Percentiles rank a stretch among this genome's conserved stretches.
Conservation (phyloP, 2,797 vertebrate species). For the Coluber constrictor region DNA sequence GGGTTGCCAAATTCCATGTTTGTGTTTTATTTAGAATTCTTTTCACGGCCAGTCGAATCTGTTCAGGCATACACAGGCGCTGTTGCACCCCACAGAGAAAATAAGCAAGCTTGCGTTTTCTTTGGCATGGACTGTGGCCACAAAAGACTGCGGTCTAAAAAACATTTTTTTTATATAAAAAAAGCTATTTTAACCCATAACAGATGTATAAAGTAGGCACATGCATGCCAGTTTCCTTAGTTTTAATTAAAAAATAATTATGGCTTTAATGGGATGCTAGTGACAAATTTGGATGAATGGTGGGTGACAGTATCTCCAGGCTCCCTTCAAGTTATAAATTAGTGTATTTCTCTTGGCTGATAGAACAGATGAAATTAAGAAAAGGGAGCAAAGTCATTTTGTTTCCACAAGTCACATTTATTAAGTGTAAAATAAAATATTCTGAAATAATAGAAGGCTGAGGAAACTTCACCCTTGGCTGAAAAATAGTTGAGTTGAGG, state of each 20-base stretch:
- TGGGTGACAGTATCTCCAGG: constrained; percentile 77
- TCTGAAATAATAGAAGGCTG: constrained; percentile 3
- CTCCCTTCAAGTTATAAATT: constrained; percentile 73
- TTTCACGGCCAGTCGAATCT: constrained; percentile 82
- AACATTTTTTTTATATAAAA: constrained; percentile 72
- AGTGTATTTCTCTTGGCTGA: constrained; percentile 69
- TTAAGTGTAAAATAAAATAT: constrained; percentile 54
- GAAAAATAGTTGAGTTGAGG: constrained; percentile 1
- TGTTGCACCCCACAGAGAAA: constrained; percentile 79
- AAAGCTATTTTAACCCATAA: constrained; percentile 82
- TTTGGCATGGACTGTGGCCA: constrained; percentile 78
- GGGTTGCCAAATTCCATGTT: constrained; percentile 83
- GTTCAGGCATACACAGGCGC: constrained; percentile 78
- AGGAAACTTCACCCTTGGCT: constrained; percentile 23
- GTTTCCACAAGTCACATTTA: constrained; percentile 59
- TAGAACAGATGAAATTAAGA: constrained; percentile 67
- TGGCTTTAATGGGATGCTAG: constrained; percentile 78
- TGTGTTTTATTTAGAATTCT: constrained; percentile 86
- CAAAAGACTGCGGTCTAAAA: constrained; percentile 80
- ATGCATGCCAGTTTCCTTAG: constrained; percentile 78
- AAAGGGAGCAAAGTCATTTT: constrained; percentile 63
- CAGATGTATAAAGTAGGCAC: constrained; percentile 81
- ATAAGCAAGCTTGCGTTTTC: constrained; percentile 81
- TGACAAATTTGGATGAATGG: constrained; percentile 80
- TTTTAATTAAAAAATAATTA: constrained; percentile 87